Evolutionary conservation across 2,113 vertebrate genomes (phyloP).

Genomic region (Azemiops feae): DNA sequence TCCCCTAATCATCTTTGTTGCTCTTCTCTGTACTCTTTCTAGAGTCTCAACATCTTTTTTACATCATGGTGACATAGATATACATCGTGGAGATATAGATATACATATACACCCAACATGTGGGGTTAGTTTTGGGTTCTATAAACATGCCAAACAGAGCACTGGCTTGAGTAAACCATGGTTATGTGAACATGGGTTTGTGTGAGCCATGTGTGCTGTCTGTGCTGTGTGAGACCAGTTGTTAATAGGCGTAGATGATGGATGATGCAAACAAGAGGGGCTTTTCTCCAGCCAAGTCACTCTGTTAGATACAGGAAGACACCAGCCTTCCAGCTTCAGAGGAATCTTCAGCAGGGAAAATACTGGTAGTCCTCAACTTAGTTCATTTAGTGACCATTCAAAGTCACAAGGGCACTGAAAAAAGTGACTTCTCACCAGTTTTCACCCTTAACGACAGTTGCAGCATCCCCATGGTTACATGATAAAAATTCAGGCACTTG

Average conservation of each 20-base stretch:
- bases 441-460: not conserved
- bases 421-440: not conserved
- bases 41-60: no score
- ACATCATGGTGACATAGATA: no score
- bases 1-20: no score
- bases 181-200: not conserved
- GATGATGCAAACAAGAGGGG: not conserved
- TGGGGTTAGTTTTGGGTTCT: not conserved
- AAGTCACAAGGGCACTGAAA: not conserved
- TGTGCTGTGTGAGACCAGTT: not conserved
- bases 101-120: not conserved
- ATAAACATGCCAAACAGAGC: not conserved
- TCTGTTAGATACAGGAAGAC: not conserved
- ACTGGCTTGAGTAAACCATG: not conserved
- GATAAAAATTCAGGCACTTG: not conserved
- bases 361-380: not conserved
- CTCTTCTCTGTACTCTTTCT: no score
- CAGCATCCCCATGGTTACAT: not conserved
- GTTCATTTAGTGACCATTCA: not conserved
- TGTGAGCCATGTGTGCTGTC: not conserved
- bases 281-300: not conserved
- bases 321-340: not conserved
- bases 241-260: not conserved
- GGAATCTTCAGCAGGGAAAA: not conserved
- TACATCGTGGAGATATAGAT: no score